Base-by-base conservation (phyloP, 1,140 invertebrate species). In the Brachionus plicatilis region DNA sequence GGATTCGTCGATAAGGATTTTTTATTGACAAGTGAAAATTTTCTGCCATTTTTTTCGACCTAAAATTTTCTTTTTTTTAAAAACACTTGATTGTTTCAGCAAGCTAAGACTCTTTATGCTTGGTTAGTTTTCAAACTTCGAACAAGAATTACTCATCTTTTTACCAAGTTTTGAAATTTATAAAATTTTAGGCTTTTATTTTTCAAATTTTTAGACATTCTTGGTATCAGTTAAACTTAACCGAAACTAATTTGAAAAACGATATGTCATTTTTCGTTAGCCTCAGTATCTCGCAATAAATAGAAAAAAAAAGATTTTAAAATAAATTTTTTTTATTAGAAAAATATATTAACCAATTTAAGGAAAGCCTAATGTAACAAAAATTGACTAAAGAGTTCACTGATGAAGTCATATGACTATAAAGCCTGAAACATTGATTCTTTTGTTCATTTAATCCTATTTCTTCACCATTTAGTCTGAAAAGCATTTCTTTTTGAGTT, bases 401-500 rank as follows among this genome's bases (percentile, higher is more conserved):
- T 29, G 66, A 68, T 29, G 66, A 68, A n/a, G 20, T 41, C 66
- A 68, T 68, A 33, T 68, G 27, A 33, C 33, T 12, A 29, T 14
- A 68, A 33, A 68, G n/a, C 4, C n/a, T 68, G 0, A 68, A 68
- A 33, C 66, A 68, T 68, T 68, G 27, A n/a, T 68, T 14, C 0
- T 68, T 2, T 68, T 68, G 66, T n/a, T 68, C 66, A 68, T 68
- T 68, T 68, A 68, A 68, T 68, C 53, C 53, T 60, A 60, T 33
- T 3, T 4, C 14, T n/a, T 68, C 4, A 14, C 27, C 14, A 68
- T 68, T 68, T 12, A 68, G 20, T 6, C n/a, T 29, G n/a, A 68
- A 68, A 33, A 68, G 33, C 9, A 37, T 12, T 3, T 68, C 24
- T n/a, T 29, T 33, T n/a, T 68, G 5, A 9, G 33, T 68, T 68